Conservation (phyloP, 2,888 invertebrate species). For the Craniophora ligustri region DNA sequence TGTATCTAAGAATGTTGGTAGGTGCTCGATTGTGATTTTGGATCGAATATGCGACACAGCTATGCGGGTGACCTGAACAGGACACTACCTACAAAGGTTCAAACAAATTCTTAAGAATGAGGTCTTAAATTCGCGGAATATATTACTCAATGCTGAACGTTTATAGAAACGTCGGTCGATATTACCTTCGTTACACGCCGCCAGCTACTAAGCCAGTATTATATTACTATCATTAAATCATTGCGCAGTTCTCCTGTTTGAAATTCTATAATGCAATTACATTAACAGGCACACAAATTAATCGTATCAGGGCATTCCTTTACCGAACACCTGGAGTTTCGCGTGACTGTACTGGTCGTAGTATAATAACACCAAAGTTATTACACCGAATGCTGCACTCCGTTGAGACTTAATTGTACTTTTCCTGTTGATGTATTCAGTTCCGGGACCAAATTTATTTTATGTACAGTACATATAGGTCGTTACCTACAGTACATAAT, state of each 20-base stretch:
- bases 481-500: too few species aligned
- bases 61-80: neutral
- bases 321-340: constrained; percentile 54
- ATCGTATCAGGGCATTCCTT: constrained; percentile 37
- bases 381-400: constrained; percentile 47
- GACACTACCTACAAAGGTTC: constrained; percentile 3
- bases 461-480: neutral
- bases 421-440: constrained; percentile 54
- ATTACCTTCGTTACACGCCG: constrained; percentile 2
- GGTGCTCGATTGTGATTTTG: constrained; percentile 1
- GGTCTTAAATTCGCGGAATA: neutral
- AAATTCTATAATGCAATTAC: constrained; percentile 47
- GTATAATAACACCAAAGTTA: constrained; percentile 26
- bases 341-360: constrained; percentile 18
- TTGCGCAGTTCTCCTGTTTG: constrained; percentile 16
- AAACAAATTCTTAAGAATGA: constrained; percentile 20
- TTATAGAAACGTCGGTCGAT: constrained; percentile 9
- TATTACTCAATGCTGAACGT: constrained; percentile 2
- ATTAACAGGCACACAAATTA: constrained; percentile 30
- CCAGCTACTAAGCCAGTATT: constrained; percentile 9
- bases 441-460: constrained; percentile 36
- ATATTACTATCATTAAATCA: constrained; percentile 23
- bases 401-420: constrained; percentile 58
- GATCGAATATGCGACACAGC: neutral
- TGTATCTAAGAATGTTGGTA: constrained; percentile 8